Percentiles rank a stretch among this genome's conserved stretches.
Evolutionary conservation across 92 coral and sea anemone genomes (phyloP).

Genomic region (Porites evermanni): DNA sequence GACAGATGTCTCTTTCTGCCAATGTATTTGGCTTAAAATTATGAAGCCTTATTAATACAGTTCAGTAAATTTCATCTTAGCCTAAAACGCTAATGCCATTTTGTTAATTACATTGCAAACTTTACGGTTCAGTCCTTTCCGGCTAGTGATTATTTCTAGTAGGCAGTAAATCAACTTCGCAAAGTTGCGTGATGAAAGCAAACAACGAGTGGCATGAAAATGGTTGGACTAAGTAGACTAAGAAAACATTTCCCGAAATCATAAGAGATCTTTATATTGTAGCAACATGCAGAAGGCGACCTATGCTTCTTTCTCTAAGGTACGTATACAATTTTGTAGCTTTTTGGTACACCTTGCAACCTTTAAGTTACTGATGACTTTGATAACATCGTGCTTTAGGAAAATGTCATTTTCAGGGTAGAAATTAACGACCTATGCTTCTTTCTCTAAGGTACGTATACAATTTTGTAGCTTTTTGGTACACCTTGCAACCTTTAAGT

Average conservation of each 20-base stretch:
- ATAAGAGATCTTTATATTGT: no score
- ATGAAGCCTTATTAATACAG: constrained; percentile 31
- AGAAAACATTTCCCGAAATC: not conserved
- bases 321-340: not conserved
- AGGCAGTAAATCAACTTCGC: not conserved
- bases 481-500: not conserved
- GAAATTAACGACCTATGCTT: no score
- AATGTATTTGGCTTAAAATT: not conserved
- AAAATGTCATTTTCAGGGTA: not conserved
- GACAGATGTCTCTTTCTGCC: constrained; percentile 9
- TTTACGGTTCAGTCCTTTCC: constrained; percentile 24
- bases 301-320: not conserved
- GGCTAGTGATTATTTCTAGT: constrained; percentile 16
- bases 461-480: no score
- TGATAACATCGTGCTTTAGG: not conserved
- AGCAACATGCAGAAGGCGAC: no score
- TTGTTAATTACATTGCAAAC: constrained; percentile 46
- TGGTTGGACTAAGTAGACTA: not conserved
- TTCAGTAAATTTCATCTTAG: constrained; percentile 37
- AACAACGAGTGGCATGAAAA: not conserved
- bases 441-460: not conserved
- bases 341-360: not conserved
- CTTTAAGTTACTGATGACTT: not conserved
- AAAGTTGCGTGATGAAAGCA: not conserved
- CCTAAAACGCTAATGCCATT: constrained; percentile 26